Evolutionary conservation across 2,888 invertebrate species (phyloP).

Genomic region (Chymomyza fuscimana): DNA sequence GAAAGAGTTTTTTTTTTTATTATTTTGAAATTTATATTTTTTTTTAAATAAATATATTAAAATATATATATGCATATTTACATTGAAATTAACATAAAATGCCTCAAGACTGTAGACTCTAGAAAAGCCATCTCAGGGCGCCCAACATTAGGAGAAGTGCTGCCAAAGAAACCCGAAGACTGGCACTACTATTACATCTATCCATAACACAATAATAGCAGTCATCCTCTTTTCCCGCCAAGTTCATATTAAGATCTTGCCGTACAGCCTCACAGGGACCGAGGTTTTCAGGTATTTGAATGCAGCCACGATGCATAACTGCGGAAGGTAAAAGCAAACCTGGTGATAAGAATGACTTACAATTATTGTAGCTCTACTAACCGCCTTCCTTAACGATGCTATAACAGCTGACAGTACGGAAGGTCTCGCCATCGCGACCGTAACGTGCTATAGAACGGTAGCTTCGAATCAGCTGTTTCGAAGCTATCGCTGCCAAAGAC

Average conservation of each 20-base stretch:
- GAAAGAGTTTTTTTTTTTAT: no score
- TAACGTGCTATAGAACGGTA: slow-evolving; percentile 52
- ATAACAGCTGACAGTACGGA: slow-evolving; percentile 56
- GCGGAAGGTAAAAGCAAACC: background rate
- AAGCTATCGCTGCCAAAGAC: slow-evolving; percentile 49
- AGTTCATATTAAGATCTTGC: background rate
- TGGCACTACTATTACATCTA: slow-evolving; percentile 64
- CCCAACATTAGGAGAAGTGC: slow-evolving; percentile 50
- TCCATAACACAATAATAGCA: slow-evolving; percentile 58
- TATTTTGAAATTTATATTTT: background rate
- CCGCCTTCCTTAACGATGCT: slow-evolving; percentile 44
- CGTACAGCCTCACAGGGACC: slow-evolving; percentile 38
- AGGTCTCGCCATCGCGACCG: slow-evolving; percentile 28
- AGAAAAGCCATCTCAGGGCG: background rate
- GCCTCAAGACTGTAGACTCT: background rate
- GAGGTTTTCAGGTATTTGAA: slow-evolving; percentile 39
- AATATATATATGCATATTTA: background rate
- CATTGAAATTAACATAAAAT: background rate
- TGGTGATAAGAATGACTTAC: background rate
- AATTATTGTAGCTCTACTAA: slow-evolving; percentile 20
- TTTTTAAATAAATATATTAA: background rate
- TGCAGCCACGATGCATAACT: slow-evolving; percentile 62
- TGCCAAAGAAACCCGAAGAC: slow-evolving; percentile 47
- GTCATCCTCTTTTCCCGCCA: background rate
- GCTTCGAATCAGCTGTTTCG: slow-evolving; percentile 52